phyloP scores from a whole-genome alignment of 64 coral and sea anemone species.

The Cladopsammia gracilis region DNA sequence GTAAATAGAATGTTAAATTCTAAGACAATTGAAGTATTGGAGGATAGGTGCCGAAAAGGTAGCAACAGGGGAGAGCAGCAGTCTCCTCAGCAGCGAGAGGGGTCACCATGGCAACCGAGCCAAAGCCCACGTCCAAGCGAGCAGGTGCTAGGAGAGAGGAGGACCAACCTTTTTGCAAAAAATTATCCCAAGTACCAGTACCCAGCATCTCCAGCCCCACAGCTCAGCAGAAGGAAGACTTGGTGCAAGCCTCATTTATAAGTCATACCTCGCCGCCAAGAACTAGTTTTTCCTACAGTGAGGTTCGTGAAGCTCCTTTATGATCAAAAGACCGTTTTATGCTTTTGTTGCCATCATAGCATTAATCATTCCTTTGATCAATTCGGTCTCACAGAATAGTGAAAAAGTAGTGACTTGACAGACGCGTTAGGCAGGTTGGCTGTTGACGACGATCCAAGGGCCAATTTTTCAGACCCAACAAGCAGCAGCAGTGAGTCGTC shows the following conservation, averaged over 20 bases:
- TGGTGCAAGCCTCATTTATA: constrained; percentile 35
- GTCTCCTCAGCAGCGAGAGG: not conserved
- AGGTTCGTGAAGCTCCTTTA: no score
- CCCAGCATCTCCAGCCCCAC: not conserved
- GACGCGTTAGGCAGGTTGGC: constrained; percentile 37
- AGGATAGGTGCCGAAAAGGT: not conserved
- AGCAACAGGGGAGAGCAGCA: not conserved
- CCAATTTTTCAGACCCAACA: constrained; percentile 33
- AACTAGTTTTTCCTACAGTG: not conserved
- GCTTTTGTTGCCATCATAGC: no score
- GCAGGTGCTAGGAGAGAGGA: no score
- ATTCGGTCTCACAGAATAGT: not conserved
- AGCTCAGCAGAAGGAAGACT: constrained; percentile 43
- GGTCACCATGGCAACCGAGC: not conserved
- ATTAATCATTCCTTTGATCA: no score
- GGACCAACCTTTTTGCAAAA: no score
- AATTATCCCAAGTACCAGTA: no score
- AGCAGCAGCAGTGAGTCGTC: constrained; percentile 58
- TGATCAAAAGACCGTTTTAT: no score
- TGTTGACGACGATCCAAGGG: constrained; percentile 43
- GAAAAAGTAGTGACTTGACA: constrained; percentile 28
- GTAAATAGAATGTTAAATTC: no score
- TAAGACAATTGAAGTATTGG: no score
- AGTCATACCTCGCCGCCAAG: constrained; percentile 21
- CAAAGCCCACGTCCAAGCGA: not conserved